Conservation (phyloP, 2,113 vertebrate genomes). For the Reinhardtius hippoglossoides region DNA sequence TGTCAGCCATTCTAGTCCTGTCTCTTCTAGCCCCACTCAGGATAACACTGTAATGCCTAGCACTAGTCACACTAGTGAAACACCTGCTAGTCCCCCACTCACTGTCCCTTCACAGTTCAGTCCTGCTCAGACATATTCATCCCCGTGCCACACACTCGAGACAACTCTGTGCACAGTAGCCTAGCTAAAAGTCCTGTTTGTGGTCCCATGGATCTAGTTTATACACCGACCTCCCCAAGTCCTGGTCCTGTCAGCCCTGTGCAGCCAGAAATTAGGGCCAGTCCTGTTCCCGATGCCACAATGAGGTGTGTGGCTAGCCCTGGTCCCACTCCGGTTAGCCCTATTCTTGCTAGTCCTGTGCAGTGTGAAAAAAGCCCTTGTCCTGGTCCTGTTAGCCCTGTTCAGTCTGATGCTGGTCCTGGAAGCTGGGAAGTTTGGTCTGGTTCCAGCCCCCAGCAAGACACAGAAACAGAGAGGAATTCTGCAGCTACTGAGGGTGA, state of each 20-base stretch:
- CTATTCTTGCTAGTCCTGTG: not conserved
- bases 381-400: not conserved
- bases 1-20: not conserved
- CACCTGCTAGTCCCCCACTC: not conserved
- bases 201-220: not conserved
- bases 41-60: slow-evolving; percentile 41
- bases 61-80: slow-evolving; percentile 8
- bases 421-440: not conserved
- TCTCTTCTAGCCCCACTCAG: slow-evolving; percentile 43
- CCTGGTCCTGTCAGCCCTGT: not conserved
- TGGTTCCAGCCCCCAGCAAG: not conserved
- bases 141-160: not conserved
- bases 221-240: not conserved
- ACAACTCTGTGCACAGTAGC: not conserved
- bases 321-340: not conserved
- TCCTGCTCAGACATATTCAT: slow-evolving; percentile 8
- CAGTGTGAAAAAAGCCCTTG: not conserved
- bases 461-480: not conserved
- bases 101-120: slow-evolving; percentile 4
- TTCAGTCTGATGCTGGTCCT: not conserved
- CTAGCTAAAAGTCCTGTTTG: slow-evolving; percentile 5
- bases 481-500: slow-evolving; percentile 27
- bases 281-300: not conserved
- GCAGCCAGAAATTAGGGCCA: not conserved
- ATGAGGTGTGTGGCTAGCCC: not conserved